Conservation (phyloP, 2,113 vertebrate species). For the Blennius ocellaris region DNA sequence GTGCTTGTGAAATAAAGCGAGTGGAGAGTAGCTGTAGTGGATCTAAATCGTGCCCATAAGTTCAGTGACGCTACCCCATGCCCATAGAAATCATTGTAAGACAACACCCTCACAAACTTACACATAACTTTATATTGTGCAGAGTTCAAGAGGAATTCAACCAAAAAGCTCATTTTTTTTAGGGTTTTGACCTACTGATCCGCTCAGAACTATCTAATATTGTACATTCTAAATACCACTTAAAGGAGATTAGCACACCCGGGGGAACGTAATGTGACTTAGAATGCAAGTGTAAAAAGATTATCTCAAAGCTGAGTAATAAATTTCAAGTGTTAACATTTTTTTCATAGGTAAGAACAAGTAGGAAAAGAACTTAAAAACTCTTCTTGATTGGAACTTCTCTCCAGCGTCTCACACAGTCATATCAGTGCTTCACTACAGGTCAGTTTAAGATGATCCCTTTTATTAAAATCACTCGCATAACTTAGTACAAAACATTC, state of each 20-base stretch:
- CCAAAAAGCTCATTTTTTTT: conserved; percentile 14
- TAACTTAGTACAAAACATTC: conserved; percentile 50
- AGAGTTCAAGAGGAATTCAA: conserved; percentile 38
- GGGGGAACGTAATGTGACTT: too few relatives aligned
- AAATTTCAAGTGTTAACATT: too few relatives aligned
- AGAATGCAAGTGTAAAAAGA: too few relatives aligned
- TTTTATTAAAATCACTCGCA: conserved; percentile 73
- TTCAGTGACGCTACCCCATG: conserved; percentile 48
- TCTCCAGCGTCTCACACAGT: conserved; percentile 41
- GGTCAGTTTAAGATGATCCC: conserved; percentile 69
- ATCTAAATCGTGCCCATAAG: conserved; percentile 49
- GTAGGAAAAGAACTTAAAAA: conserved; percentile 33
- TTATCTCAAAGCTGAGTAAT: too few relatives aligned
- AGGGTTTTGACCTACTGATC: conserved; percentile 19
- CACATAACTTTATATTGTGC: conserved; percentile 6
- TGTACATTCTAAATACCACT: too few relatives aligned
- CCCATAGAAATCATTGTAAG: conserved; percentile 15
- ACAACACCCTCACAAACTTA: background rate
- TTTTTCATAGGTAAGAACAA: background rate
- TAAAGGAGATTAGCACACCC: too few relatives aligned
- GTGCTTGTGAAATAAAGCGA: conserved; percentile 41
- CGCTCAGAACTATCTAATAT: too few relatives aligned
- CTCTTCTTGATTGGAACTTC: conserved; percentile 42
- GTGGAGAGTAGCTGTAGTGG: conserved; percentile 65
- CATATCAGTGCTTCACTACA: conserved; percentile 75